Evolutionary conservation across 64 coral and sea anemone genomes (phyloP), one percentile per base, ranked within the genome.

Genomic region (Platygyra sinensis): DNA sequence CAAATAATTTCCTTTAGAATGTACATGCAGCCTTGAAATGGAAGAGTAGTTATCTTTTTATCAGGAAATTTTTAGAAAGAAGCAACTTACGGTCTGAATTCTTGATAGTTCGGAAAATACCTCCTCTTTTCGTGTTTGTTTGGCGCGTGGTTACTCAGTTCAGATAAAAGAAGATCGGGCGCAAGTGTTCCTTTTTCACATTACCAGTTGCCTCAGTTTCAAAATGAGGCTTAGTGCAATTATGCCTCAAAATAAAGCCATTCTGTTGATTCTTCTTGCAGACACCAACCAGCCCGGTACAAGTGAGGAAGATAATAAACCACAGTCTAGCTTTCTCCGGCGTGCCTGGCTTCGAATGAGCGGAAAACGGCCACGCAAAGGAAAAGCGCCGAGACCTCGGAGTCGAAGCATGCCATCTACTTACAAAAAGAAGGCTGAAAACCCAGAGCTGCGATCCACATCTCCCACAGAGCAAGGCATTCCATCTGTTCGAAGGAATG

Each of bases 271-370:
- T 27, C 36, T 71, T 51, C 19, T 42, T 42, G 33, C 24, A 71
- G 81, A 85, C 20, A 5, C 62, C 10, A 27, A 13, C 39, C 81
- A 85, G 33, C 62, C 81, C 20, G 63, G 62, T 8, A 64, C 81
- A 16, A 85, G 62, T 49, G 39, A 49, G 15, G 62, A 50, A 14
- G 81, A 71, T 5, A 28, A n/a, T 27, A 64, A 29, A 14, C 15
- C 57, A 17, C 82, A 80, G 11, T 83, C 90, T 0, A 72, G 64
- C 74, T 86, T 92, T 63, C 65, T 92, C 29, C 87, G 86, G 38
- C 90, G 90, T 19, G 77, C 83, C 3, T 92, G 90, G 90, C 83
- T 65, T 10, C 73, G 90, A 30, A 87, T 92, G 54, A 87, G 82
- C 24, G 63, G 36, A 20, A 85, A 85, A 25, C 62, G 81, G 20